Evolutionary conservation across 1,140 invertebrate species (phyloP).

Genomic region (Solenopsis fugax): DNA sequence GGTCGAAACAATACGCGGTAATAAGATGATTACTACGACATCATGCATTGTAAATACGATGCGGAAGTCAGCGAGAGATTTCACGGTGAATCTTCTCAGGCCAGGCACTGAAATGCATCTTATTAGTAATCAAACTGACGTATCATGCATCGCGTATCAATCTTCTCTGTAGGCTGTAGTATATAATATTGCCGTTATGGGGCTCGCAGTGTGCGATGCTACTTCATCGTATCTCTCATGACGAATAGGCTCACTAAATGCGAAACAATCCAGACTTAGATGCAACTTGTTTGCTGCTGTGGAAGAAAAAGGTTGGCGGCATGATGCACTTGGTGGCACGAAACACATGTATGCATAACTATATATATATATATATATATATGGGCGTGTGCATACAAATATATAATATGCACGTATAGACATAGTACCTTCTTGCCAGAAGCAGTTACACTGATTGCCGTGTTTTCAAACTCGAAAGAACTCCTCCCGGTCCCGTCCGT

Average conservation of each 20-base stretch:
- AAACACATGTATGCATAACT: constrained; percentile 51
- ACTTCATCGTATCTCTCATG: constrained; percentile 15
- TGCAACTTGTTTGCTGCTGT: constrained; percentile 10
- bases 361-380: constrained; percentile 66
- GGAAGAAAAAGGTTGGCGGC: constrained; percentile 18
- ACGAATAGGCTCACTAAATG: constrained; percentile 12
- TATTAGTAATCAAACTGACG: constrained; percentile 26
- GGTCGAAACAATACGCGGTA: neutral
- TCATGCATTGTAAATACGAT: neutral
- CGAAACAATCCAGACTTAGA: constrained; percentile 14
- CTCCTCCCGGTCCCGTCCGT: constrained; percentile 82
- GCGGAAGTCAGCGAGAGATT: constrained; percentile 6
- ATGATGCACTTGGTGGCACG: constrained; percentile 66
- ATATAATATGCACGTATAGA: constrained; percentile 54
- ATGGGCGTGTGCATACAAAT: constrained; percentile 11
- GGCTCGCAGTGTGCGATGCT: neutral
- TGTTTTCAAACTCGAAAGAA: constrained; percentile 85
- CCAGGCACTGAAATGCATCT: constrained; percentile 14
- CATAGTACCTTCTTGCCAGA: constrained; percentile 80
- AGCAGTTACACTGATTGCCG: constrained; percentile 85
- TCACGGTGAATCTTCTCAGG: constrained; percentile 1
- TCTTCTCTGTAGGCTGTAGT: neutral
- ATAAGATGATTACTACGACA: neutral
- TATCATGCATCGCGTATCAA: constrained; percentile 11
- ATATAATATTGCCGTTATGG: neutral